Evolutionary conservation across 2,888 invertebrate species (phyloP).

Genomic region (Apotomis betuletana): DNA sequence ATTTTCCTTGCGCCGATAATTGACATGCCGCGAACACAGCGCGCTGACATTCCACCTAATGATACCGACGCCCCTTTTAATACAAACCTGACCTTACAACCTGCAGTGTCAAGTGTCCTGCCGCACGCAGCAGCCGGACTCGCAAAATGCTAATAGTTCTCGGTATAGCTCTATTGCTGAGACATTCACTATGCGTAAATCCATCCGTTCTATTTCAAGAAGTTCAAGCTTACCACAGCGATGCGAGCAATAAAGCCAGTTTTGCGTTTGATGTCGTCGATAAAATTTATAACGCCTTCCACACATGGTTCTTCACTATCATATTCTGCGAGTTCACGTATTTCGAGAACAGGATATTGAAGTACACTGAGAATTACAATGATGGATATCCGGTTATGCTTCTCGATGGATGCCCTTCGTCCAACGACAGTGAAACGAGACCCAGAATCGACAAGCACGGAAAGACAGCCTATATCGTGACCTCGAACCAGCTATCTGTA

Average conservation of each 20-base stretch:
- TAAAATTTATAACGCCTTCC: slow-evolving; percentile 71
- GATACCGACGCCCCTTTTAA: slow-evolving; percentile 58
- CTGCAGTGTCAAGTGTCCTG: slow-evolving; percentile 55
- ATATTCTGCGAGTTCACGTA: slow-evolving; percentile 78
- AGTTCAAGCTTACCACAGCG: slow-evolving; percentile 63
- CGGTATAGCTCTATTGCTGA: slow-evolving; percentile 50
- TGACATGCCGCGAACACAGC: slow-evolving; percentile 68
- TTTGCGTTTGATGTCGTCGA: slow-evolving; percentile 69
- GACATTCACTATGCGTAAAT: slow-evolving; percentile 48
- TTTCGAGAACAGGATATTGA: slow-evolving; percentile 75
- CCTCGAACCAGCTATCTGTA: slow-evolving; percentile 62
- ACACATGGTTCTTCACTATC: slow-evolving; percentile 75
- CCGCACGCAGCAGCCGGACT: slow-evolving; percentile 47
- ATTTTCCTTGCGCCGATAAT: slow-evolving; percentile 72
- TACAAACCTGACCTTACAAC: slow-evolving; percentile 57
- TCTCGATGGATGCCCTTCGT: slow-evolving; percentile 67
- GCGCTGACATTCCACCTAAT: slow-evolving; percentile 65
- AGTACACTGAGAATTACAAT: slow-evolving; percentile 70
- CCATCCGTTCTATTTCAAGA: slow-evolving; percentile 58
- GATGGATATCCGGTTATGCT: slow-evolving; percentile 73
- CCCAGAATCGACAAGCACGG: slow-evolving; percentile 74
- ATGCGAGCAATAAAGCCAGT: slow-evolving; percentile 60
- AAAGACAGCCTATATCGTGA: slow-evolving; percentile 71
- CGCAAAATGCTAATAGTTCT: slow-evolving; percentile 56
- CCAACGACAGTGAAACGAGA: slow-evolving; percentile 61